Base-by-base conservation (phyloP, 2,797 vertebrate species). In the Pseudotriccus pelzelni region DNA sequence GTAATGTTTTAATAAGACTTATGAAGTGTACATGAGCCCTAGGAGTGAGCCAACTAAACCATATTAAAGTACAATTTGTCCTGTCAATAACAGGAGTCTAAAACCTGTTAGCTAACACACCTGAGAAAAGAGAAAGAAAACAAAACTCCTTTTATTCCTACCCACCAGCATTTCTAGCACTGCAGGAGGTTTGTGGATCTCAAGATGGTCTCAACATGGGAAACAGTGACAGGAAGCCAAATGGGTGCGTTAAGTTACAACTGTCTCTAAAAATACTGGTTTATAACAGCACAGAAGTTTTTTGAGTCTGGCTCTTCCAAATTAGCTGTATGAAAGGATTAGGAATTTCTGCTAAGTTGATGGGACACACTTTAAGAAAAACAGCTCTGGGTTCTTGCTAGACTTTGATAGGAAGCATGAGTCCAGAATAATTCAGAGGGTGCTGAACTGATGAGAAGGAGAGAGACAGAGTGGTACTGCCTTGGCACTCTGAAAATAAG, bases 1-100 rank as follows among this genome's bases (percentile, higher is more conserved):
- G 88, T 79, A 74, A 66, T 52, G 70, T 91, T 95, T 94, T 94
- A 95, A 62, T 95, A 91, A 37, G 74, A 58, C 77, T 94, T 90
- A 82, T 70, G 80, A 68, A 82, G 77, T 47, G n/a, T 70, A 76
- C 53, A 60, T 32, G 70, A 94, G 80, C 70, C 53, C 67, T 88
- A 83, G 56, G 55, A 82, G 19, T 37, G 52, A 87, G 96, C 80
- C 93, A 97, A 70, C 68, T 47, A 84, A 94, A 85, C 62, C 73
- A 81, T 77, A 79, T 89, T 83, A 91, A 97, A 91, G 64, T 87
- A 72, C 37, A 84, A 79, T 91, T 94, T 88, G 76, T 90, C 89
- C 85, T 95, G 73, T 76, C 25, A 28, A 79, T 94, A 91, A 59
- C 24, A 70, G 55, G 63, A 76, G 46, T 82, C 81, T 90, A 89